Evolutionary conservation across 1,140 invertebrate genomes (phyloP).

Genomic region (Pseudomyrmex cubaensis): DNA sequence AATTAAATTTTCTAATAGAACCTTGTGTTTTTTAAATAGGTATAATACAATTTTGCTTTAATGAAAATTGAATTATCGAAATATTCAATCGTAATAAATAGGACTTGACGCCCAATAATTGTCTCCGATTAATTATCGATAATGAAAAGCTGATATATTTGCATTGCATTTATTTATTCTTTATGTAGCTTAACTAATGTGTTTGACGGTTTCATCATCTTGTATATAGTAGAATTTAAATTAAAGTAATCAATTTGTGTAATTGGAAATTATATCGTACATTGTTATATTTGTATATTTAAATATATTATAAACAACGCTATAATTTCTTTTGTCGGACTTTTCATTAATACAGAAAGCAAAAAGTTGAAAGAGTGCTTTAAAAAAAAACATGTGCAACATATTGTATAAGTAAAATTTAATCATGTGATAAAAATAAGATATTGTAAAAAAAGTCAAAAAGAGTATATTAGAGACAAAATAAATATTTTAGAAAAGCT

Average conservation of each 20-base stretch:
- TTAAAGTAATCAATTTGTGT: slow-evolving; percentile 19
- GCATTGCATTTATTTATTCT: slow-evolving; percentile 2
- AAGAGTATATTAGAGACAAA: neutral
- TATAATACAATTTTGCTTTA: slow-evolving; percentile 9
- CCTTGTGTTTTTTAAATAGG: neutral
- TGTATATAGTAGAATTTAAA: neutral
- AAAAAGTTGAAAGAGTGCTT: neutral
- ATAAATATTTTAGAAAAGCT: neutral
- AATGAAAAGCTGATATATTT: neutral
- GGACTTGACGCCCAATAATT: neutral
- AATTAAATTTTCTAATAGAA: neutral
- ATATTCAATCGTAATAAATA: slow-evolving; percentile 6
- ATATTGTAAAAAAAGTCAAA: neutral
- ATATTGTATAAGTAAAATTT: neutral
- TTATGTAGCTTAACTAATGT: neutral
- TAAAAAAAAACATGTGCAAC: neutral
- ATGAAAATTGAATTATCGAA: neutral
- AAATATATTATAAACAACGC: neutral
- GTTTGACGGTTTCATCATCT: neutral
- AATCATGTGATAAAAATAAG: neutral
- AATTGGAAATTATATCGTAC: slow-evolving; percentile 12
- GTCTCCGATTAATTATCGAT: neutral
- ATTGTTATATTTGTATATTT: neutral
- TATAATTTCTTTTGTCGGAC: slow-evolving; percentile 1
- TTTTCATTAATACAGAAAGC: neutral